Evolutionary conservation across 2,888 invertebrate species (phyloP).

Genomic region (Agrenia bidenticulata): DNA sequence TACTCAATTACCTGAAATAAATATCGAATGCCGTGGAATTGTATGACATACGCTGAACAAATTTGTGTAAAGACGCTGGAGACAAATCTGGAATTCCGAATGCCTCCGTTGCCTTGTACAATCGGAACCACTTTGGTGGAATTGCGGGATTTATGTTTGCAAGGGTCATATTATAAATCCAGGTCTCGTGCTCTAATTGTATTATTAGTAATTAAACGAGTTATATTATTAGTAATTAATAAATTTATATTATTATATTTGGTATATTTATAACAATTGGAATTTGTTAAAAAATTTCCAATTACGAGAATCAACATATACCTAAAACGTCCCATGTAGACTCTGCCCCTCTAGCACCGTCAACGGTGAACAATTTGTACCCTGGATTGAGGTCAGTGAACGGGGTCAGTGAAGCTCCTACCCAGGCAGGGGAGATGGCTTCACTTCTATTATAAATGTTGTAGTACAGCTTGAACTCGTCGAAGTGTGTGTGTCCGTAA

Average conservation of each 20-base stretch:
- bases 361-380: conserved; percentile 72
- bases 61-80: conserved; percentile 64
- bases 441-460: conserved; percentile 54
- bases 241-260: too few relatives aligned
- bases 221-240: background rate
- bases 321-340: conserved; percentile 50
- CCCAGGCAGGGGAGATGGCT: conserved; percentile 40
- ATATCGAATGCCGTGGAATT: conserved; percentile 60
- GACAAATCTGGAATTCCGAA: conserved; percentile 66
- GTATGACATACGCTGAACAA: conserved; percentile 64
- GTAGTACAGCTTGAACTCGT: conserved; percentile 73
- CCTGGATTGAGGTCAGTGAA: conserved; percentile 73
- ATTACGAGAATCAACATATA: too few relatives aligned
- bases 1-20: conserved; percentile 56
- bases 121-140: conserved; percentile 67
- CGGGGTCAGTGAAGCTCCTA: conserved; percentile 76
- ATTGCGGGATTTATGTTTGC: conserved; percentile 66
- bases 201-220: too few relatives aligned
- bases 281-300: too few relatives aligned
- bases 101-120: conserved; percentile 71
- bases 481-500: conserved; percentile 78
- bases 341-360: conserved; percentile 57
- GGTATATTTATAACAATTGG: too few relatives aligned
- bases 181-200: conserved; percentile 70
- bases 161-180: conserved; percentile 72